phyloP scores from a whole-genome alignment of 2,113 vertebrate species.

The Chlamydotis undulata region DNA sequence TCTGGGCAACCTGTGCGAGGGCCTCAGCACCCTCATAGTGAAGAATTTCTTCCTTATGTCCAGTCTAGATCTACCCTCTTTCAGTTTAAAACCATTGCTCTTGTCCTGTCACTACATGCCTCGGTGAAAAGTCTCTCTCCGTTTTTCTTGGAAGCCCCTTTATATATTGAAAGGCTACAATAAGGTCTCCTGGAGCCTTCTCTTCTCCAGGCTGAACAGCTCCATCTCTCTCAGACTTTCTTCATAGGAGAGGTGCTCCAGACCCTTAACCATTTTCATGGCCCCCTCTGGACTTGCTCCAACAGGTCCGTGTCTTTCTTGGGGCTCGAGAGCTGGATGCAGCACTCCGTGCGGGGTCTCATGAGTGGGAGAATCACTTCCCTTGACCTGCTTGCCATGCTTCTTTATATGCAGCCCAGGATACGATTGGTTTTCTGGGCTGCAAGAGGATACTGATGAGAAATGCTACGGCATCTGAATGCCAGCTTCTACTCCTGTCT shows the following conservation, averaged over 20 bases:
- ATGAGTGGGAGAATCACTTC: background rate
- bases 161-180: background rate
- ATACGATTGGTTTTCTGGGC: background rate
- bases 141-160: background rate
- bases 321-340: background rate
- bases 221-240: background rate
- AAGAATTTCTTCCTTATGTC: background rate
- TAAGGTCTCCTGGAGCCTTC: background rate
- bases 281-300: background rate
- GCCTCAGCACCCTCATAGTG: fast-evolving
- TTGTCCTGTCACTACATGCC: background rate
- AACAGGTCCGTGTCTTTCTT: background rate
- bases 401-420: background rate
- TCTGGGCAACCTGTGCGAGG: background rate
- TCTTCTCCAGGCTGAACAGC: background rate
- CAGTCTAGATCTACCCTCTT: background rate
- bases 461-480: background rate
- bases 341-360: background rate
- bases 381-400: background rate
- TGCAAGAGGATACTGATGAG: background rate
- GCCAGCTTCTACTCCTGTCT: background rate
- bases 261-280: background rate
- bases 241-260: background rate
- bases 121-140: background rate
- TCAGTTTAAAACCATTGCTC: background rate